Base-by-base conservation (phyloP, 2,113 vertebrate genomes). In the Natator depressus region DNA sequence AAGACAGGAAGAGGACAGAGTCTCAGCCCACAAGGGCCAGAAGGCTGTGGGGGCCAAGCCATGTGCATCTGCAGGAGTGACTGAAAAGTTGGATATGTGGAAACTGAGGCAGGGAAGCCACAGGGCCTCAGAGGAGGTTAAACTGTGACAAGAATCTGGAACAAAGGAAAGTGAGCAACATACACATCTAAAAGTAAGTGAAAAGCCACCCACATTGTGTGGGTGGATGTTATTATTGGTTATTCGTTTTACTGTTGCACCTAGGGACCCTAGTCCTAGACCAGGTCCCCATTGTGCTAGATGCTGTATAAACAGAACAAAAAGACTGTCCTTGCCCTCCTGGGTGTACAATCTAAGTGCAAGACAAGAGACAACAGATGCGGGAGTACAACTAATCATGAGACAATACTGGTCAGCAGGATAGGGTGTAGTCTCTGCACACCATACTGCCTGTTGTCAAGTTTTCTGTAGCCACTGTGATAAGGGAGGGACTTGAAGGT, bases 131-230 rank as follows among this genome's bases (percentile, higher is more conserved):
- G 35, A 69, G 35, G 17, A 17, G 8, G 31, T n/a, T 14, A 69
- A 69, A 69, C 16, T n/a, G 7, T 19, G 31, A n/a, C 62, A 69
- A 69, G 35, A 69, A 69, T 69, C 62, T n/a, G 62, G 35, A 80
- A 91, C 89, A 92, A 94, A 89, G 90, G 80, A 80, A 25, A 82
- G 38, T 0, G 1, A 94, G 80, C 62, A 83, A 90, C 85, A 91
- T 87, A 49, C 89, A 89, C 94, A 92, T 91, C 82, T 31, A 53
- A n/a, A 82, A 80, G 91, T 90, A 91, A 84, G 85, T 16, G 85
- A 75, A 84, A 69, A 93, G 65, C 59, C 78, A 91, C 8, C 47
- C 55, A 14, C 62, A 2, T 19, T 8, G 4, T 65, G 31, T 6
- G 17, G 8, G 16, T 65, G 31, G 55, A 1, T n/a, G 14, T n/a